phyloP scores from a whole-genome alignment of 2,797 vertebrate species.

The Sebastes miniatus region DNA sequence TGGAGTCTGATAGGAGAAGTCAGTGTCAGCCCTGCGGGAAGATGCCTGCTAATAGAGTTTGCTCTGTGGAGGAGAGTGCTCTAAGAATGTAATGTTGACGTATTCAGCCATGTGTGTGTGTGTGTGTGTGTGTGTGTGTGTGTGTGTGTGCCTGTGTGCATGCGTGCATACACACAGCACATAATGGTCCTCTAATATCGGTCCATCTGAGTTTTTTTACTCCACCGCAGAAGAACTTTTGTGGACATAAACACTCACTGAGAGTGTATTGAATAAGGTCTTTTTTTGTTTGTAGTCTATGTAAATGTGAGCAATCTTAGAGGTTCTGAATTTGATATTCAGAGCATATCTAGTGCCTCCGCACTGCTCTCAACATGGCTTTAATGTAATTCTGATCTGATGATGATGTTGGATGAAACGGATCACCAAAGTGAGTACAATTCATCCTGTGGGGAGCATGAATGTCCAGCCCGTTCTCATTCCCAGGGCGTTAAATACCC shows the following conservation, averaged over 20 bases:
- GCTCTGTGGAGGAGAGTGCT: conserved; percentile 49
- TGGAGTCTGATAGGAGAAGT: conserved; percentile 70
- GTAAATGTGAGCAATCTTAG: not conserved
- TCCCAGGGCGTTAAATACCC: too few species aligned
- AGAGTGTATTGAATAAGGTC: not conserved
- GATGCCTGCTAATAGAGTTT: conserved; percentile 61
- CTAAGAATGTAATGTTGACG: conserved; percentile 32
- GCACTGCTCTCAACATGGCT: not conserved
- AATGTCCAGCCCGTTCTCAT: too few species aligned
- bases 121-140: not conserved
- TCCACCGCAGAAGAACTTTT: not conserved
- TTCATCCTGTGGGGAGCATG: not conserved
- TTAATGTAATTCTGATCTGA: not conserved
- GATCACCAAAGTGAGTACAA: not conserved
- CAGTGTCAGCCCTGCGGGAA: conserved; percentile 64
- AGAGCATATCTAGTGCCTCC: too few species aligned
- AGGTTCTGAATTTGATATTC: too few species aligned
- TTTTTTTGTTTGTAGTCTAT: not conserved
- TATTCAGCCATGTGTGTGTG: conserved; percentile 9
- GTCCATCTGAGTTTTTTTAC: conserved; percentile 4
- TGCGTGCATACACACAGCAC: not conserved
- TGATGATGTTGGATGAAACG: not conserved
- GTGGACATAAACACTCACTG: not conserved
- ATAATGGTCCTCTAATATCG: conserved; percentile 2
- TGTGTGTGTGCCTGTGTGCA: not conserved